A percentile compares a stretch with the other conserved stretches of the same genome.
Evolutionary conservation across 2,113 vertebrate genomes (phyloP).

Genomic region (Acinonyx jubatus): DNA sequence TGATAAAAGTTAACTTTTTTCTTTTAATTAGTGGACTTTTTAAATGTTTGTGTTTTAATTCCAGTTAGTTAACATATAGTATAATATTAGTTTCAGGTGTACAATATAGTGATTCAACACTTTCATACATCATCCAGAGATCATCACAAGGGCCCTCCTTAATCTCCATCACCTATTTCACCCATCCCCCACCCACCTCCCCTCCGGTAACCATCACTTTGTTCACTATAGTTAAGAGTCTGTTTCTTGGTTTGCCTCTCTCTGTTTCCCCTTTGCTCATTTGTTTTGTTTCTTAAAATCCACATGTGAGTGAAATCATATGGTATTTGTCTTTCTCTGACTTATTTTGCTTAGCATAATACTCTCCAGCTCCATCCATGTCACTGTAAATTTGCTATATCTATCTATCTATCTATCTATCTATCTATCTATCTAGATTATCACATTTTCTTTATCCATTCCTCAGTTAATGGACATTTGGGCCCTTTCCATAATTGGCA

Average conservation of each 20-base stretch:
- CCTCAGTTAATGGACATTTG: not conserved
- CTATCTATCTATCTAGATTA: no score
- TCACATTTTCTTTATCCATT: not conserved
- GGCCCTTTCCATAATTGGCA: not conserved
- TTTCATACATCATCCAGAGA: not conserved
- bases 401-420: no score
- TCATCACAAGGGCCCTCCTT: not conserved
- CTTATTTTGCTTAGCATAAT: not conserved
- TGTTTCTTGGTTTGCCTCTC: not conserved
- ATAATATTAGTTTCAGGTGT: not conserved
- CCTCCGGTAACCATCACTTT: not conserved
- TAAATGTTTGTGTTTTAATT: not conserved
- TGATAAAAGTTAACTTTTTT: not conserved
- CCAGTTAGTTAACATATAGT: not conserved
- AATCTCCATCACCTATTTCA: not conserved
- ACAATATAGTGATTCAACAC: not conserved
- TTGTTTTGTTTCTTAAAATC: not conserved
- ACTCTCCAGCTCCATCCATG: not conserved
- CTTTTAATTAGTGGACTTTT: not conserved
- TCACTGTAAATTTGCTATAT: not conserved
- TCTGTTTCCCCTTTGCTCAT: not conserved
- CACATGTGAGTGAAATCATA: not conserved
- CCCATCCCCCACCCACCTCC: not conserved
- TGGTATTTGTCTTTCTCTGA: not conserved
- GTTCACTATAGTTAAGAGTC: not conserved